Evolutionary conservation across 2,888 invertebrate species (phyloP).

Genomic region (Steinernema scapterisci): DNA sequence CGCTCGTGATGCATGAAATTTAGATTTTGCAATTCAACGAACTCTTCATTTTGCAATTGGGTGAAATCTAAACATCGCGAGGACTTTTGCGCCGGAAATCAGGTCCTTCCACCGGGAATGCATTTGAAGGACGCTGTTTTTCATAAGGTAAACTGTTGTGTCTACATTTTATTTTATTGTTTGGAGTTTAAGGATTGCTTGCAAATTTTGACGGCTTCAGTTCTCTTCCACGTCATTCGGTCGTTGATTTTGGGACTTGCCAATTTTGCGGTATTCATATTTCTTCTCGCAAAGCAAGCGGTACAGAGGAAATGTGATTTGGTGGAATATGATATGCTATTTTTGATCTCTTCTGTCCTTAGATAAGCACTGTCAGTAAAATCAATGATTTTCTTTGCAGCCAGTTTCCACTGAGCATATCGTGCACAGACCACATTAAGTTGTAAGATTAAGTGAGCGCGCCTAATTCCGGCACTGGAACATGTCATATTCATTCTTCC

Average conservation of each 20-base stretch:
- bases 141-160: background rate
- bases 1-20: background rate
- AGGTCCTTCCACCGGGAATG: background rate
- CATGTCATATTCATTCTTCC: too few relatives aligned
- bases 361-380: too few relatives aligned
- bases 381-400: too few relatives aligned
- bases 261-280: background rate
- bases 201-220: background rate
- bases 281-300: background rate
- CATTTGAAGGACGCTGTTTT: background rate
- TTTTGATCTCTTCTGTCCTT: too few relatives aligned
- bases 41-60: conserved; percentile 11
- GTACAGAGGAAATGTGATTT: too few relatives aligned
- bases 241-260: background rate
- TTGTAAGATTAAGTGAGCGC: too few relatives aligned
- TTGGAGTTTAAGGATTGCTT: conserved; percentile 25
- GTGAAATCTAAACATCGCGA: background rate
- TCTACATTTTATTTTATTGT: too few relatives aligned
- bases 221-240: background rate
- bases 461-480: too few relatives aligned
- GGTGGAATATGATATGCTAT: too few relatives aligned
- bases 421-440: too few relatives aligned
- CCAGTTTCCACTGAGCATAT: too few relatives aligned
- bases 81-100: background rate
- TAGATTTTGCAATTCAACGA: background rate